These are phyloP conservation scores for Platyrinchus mystaceus DNA, from an alignment of 2,797 vertebrate genomes.

Conservation along the genomic window DNA sequence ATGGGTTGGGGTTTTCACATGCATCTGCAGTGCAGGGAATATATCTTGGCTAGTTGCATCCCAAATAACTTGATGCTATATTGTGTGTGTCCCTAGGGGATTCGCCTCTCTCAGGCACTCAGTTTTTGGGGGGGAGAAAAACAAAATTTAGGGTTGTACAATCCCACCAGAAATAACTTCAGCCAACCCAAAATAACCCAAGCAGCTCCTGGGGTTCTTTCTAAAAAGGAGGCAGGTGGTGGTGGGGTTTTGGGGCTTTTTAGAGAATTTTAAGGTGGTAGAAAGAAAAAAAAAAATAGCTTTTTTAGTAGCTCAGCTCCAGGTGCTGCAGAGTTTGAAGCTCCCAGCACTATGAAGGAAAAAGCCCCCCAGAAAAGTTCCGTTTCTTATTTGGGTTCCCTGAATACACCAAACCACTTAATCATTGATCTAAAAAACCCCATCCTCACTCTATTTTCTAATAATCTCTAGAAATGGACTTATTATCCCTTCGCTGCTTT, in stretches of 20 bases:
- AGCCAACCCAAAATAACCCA: background rate
- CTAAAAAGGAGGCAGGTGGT: background rate
- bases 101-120: background rate
- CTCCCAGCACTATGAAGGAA: background rate
- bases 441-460: constrained; percentile 67
- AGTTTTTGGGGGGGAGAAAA: background rate
- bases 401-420: constrained; percentile 74
- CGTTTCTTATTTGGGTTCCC: constrained; percentile 65
- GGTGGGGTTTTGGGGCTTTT: background rate
- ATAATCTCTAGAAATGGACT: constrained; percentile 80
- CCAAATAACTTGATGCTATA: background rate
- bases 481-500: constrained; percentile 77
- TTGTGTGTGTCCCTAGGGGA: background rate
- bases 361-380: constrained; percentile 46
- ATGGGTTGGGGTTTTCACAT: background rate
- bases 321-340: background rate
- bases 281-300: background rate
- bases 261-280: background rate
- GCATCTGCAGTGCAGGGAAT: background rate
- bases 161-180: background rate
- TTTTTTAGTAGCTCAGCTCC: background rate
- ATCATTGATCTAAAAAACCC: constrained; percentile 68
- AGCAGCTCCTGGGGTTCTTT: background rate
- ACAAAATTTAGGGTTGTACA: background rate
- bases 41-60: background rate